Percentiles rank a stretch among this genome's conserved stretches.
Conservation (phyloP, 2,113 vertebrate genomes). For the Archocentrus centrarchus region DNA sequence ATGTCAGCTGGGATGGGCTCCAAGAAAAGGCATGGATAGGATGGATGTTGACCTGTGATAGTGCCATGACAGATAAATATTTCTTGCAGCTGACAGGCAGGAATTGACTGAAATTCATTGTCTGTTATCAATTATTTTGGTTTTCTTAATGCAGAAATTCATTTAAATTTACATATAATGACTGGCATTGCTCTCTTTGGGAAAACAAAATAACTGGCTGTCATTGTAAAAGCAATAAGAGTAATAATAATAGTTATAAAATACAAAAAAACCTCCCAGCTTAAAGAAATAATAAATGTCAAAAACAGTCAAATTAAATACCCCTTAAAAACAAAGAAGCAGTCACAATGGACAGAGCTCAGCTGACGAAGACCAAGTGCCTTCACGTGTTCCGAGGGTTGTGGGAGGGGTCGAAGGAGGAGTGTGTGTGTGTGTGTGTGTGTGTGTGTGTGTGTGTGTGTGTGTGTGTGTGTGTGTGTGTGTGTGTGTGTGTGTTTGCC, state of each 20-base stretch:
- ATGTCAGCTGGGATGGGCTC: background rate
- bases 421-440: conserved; percentile 17
- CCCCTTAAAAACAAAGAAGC: background rate
- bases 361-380: background rate
- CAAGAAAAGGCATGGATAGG: background rate
- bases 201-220: no score
- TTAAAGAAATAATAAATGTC: background rate
- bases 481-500: background rate
- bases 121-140: no score
- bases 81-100: background rate
- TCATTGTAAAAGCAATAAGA: no score
- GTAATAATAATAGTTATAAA: background rate
- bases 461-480: conserved; percentile 17
- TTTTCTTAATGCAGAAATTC: background rate
- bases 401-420: conserved; percentile 54
- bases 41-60: background rate
- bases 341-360: background rate
- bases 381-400: conserved; percentile 5
- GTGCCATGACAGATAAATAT: background rate
- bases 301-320: background rate
- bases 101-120: background rate
- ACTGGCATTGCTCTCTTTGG: background rate
- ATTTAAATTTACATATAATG: background rate
- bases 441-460: conserved; percentile 17
- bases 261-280: background rate